Evolutionary conservation across 2,888 invertebrate species (phyloP).

Genomic region (Diarsia rubi): DNA sequence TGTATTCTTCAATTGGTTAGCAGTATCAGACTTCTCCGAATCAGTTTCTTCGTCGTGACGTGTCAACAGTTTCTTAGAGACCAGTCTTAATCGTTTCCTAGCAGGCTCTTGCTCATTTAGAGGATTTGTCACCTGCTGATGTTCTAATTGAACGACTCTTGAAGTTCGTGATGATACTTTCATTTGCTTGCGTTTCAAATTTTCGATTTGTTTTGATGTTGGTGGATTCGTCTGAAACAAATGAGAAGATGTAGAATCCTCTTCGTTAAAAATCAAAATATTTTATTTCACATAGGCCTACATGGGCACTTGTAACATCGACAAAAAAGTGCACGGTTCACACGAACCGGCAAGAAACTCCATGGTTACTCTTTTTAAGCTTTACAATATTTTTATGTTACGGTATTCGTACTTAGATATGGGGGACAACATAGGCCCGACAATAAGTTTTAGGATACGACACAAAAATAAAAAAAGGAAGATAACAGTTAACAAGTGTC

Average conservation of each 20-base stretch:
- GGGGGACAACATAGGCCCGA: too few species aligned
- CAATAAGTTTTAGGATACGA: too few species aligned
- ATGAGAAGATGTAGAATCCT: neutral
- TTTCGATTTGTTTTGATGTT: conserved; percentile 13
- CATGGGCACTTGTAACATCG: too few species aligned
- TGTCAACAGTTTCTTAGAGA: neutral
- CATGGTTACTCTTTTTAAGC: too few species aligned
- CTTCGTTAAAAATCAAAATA: neutral
- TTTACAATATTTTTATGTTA: too few species aligned
- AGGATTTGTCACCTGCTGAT: neutral
- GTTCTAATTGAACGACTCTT: neutral
- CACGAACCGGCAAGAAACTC: too few species aligned
- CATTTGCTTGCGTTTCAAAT: conserved; percentile 31
- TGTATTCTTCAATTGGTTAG: neutral
- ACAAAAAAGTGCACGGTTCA: too few species aligned
- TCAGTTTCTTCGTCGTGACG: neutral
- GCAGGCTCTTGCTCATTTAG: neutral
- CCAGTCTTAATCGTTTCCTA: neutral
- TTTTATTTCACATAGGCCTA: too few species aligned
- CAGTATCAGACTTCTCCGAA: conserved; percentile 14
- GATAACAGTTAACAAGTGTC: too few species aligned
- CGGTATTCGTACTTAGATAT: too few species aligned
- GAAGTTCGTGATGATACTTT: conserved; percentile 7
- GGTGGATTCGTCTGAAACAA: conserved; percentile 27
- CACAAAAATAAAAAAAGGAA: too few species aligned